Conservation (phyloP, 2,888 invertebrate genomes). For the Calliphora vomitoria region DNA sequence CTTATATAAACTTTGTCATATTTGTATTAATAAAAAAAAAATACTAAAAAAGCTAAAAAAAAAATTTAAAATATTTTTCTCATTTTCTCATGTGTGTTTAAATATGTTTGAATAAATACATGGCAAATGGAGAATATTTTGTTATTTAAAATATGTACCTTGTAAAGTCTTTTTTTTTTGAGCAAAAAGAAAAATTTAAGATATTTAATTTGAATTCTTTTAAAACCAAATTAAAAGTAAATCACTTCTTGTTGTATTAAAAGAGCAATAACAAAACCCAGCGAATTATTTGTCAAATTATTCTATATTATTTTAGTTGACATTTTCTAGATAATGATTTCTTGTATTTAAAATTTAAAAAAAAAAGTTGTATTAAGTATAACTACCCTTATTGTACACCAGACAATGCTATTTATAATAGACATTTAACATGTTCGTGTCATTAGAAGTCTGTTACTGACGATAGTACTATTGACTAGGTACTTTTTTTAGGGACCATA, state of each 20-base stretch:
- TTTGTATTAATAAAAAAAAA: slow-evolving; percentile 19
- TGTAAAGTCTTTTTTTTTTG: neutral
- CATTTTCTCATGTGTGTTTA: neutral
- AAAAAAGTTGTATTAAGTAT: too few species aligned
- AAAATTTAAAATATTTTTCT: neutral
- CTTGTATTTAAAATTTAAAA: too few species aligned
- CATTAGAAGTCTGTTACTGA: too few species aligned
- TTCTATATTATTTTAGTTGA: too few species aligned
- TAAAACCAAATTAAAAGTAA: slow-evolving; percentile 1
- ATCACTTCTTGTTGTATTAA: neutral
- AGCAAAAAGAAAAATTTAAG: neutral
- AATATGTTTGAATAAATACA: neutral
- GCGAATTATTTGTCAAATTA: neutral
- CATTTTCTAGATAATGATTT: too few species aligned
- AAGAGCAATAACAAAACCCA: neutral
- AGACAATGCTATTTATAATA: too few species aligned
- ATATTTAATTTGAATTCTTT: slow-evolving; percentile 12
- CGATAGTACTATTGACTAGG: too few species aligned
- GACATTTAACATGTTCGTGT: too few species aligned
- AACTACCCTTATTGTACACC: too few species aligned
- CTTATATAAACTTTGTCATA: slow-evolving; percentile 8
- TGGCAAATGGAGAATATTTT: neutral
- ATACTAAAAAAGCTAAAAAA: neutral
- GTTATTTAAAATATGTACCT: neutral
- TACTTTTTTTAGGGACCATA: too few species aligned